Base-by-base conservation (phyloP, 2,113 vertebrate species). In the Protobothrops flavoviridis region DNA sequence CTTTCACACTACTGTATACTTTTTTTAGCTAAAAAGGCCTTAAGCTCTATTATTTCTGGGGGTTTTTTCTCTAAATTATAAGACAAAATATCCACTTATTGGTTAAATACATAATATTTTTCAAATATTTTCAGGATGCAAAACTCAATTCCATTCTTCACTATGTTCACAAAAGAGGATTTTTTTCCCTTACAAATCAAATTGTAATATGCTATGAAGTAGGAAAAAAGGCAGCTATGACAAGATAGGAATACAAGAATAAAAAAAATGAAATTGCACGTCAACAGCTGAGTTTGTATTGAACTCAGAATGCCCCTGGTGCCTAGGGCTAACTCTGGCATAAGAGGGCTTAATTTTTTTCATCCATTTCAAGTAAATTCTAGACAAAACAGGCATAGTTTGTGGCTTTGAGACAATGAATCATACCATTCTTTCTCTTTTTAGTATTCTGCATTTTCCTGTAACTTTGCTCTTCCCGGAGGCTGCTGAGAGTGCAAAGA, bases 401-500 rank as follows among this genome's bases (percentile, higher is more conserved):
- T 69, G 74, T 7, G 13, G 48, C 12, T 26, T 5, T 87, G 87
- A 45, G 48, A 89, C 89, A 94, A 92, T 39, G 59, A 93, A 93
- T 91, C 89, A 85, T 2, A 0, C 43, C 33, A 11, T 74, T 89
- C 29, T 64, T 23, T 87, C 92, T 95, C 91, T 39, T 90, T 90
- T 93, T 90, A 61, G 56, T 57, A 90, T 39, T 10, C 53, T 57
- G 3, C 39, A 26, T 43, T 91, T 95, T 56, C 81, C 81, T 87
- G 64, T 3, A 95, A 93, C 29, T 56, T 95, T 91, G 94, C n/a
- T 85, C 86, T 94, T 95, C 85, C 59, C 93, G 93, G 94, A 88
- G 93, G 90, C 61, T 93, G n/a, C 0, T 85, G 93, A 95, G 94
- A 92, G 94, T 94, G 94, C 91, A 53, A 95, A 95, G 94, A 96